Evolutionary conservation across 2,888 invertebrate genomes (phyloP).

Genomic region (Hermaeophaga mercurialis): DNA sequence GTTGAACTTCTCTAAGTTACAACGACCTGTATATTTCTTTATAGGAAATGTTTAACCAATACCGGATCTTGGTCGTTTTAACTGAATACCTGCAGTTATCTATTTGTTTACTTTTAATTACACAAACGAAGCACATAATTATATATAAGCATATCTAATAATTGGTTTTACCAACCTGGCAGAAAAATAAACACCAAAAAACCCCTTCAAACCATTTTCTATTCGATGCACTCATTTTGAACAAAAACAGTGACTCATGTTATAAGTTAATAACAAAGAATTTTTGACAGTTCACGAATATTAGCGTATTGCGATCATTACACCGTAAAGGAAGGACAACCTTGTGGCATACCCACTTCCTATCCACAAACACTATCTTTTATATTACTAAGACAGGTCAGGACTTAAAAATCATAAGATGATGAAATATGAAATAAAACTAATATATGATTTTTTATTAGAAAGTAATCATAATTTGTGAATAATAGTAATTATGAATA

Average conservation of each 20-base stretch:
- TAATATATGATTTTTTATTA: too few species aligned
- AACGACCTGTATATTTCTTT: too few species aligned
- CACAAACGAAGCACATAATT: too few species aligned
- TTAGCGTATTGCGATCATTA: background rate
- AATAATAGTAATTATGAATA: too few species aligned
- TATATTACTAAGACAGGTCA: background rate
- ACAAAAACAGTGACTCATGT: background rate
- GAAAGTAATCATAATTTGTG: too few species aligned
- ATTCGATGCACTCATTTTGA: background rate
- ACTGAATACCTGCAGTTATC: too few species aligned
- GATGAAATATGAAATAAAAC: too few species aligned
- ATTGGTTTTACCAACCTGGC: background rate
- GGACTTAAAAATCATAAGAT: background rate
- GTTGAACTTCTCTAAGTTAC: too few species aligned
- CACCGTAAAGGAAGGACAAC: background rate
- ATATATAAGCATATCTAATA: too few species aligned
- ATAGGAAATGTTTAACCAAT: too few species aligned
- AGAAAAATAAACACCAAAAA: background rate
- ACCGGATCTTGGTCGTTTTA: too few species aligned
- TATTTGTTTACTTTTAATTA: too few species aligned
- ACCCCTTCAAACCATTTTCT: background rate
- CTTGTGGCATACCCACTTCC: background rate
- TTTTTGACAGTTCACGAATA: background rate
- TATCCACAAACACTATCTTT: background rate
- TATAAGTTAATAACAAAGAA: background rate